phyloP scores from a whole-genome alignment of 2,113 vertebrate genomes.

The Hippocampus abdominalis region DNA sequence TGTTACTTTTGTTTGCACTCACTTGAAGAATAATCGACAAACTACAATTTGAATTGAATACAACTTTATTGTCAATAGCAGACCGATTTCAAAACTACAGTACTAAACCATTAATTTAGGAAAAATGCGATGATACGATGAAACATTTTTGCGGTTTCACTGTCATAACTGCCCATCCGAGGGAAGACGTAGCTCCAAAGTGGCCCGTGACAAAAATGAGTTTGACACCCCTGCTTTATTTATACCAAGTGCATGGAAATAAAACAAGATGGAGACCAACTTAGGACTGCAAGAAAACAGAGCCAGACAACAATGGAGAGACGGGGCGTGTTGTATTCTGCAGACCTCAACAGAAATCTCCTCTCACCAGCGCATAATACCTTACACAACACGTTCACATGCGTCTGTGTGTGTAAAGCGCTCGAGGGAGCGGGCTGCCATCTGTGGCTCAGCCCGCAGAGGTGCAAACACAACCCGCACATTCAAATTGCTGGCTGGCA shows the following conservation, averaged over 20 bases:
- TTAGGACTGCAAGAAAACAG: not conserved
- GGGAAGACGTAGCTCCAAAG: too few species aligned
- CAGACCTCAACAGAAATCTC: constrained; percentile 41
- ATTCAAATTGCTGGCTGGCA: not conserved
- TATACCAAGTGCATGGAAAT: not conserved
- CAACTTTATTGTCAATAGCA: too few species aligned
- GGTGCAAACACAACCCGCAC: constrained; percentile 32
- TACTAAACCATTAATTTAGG: too few species aligned
- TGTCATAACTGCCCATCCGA: too few species aligned
- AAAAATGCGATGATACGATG: too few species aligned
- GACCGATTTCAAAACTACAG: too few species aligned
- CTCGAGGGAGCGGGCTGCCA: constrained; percentile 57
- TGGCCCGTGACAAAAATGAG: too few species aligned
- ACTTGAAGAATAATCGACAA: too few species aligned
- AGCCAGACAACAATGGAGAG: not conserved
- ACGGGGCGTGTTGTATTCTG: constrained; percentile 32
- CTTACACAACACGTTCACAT: constrained; percentile 40
- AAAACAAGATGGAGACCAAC: not conserved
- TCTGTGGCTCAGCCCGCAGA: constrained; percentile 59
- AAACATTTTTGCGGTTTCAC: too few species aligned
- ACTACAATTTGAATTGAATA: too few species aligned
- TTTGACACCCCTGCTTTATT: too few species aligned
- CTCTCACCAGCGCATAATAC: constrained; percentile 25
- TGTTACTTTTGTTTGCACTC: too few species aligned
- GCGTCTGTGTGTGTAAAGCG: constrained; percentile 32